Percentiles rank a stretch among this genome's conserved stretches.
Evolutionary conservation across 2,888 invertebrate species (phyloP).

Genomic region (Mythimna lalbum): DNA sequence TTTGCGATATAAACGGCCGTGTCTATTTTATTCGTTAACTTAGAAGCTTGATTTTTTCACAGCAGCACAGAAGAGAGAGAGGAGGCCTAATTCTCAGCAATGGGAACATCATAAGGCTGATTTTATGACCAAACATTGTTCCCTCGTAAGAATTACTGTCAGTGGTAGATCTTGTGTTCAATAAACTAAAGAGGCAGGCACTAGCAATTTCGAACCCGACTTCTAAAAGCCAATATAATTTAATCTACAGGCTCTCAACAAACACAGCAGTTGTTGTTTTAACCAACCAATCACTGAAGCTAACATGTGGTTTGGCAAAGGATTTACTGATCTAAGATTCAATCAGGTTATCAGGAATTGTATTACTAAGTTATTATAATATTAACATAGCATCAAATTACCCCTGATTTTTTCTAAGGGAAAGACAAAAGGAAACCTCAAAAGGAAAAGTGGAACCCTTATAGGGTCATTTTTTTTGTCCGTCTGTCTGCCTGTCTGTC

Average conservation of each 20-base stretch:
- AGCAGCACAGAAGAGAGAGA: too few species aligned
- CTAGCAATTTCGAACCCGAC: not conserved
- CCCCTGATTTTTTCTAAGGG: not conserved
- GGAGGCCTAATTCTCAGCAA: too few species aligned
- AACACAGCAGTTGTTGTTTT: slow-evolving; percentile 7
- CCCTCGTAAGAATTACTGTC: not conserved
- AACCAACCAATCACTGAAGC: slow-evolving; percentile 14
- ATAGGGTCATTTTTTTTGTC: too few species aligned
- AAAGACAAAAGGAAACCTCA: too few species aligned
- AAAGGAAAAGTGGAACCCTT: too few species aligned
- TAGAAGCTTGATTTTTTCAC: too few species aligned
- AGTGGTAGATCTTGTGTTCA: not conserved
- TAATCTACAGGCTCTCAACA: not conserved
- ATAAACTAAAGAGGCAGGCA: not conserved
- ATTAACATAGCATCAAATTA: not conserved
- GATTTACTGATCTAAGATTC: slow-evolving; percentile 12
- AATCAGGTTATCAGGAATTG: slow-evolving; percentile 3
- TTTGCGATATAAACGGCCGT: too few species aligned
- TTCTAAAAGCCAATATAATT: slow-evolving; percentile 1
- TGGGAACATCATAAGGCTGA: too few species aligned
- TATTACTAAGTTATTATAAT: not conserved
- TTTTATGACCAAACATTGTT: not conserved
- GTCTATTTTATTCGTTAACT: too few species aligned
- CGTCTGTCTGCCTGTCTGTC: too few species aligned
- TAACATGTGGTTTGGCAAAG: not conserved